Base-by-base conservation (phyloP, 2,113 vertebrate species). In the Phrynosoma blainvillii region DNA sequence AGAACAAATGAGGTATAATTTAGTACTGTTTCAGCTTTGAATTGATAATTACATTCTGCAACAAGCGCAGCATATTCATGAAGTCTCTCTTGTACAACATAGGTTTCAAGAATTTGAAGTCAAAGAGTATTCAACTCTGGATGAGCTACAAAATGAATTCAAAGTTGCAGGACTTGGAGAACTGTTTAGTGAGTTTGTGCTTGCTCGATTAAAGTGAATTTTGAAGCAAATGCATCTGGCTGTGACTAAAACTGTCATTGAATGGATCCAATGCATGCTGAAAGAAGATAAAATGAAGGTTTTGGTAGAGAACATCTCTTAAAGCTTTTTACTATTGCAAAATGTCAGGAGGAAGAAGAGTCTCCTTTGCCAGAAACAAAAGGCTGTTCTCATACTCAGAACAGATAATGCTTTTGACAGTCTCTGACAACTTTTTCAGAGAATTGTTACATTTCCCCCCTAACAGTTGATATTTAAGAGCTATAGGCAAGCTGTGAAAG, bases 61-160 rank as follows among this genome's bases (percentile, higher is more conserved):
- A 95, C 94, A 96, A 90, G 95, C 89, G 83, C 79, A 76, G 90
- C 92, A 94, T 91, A 91, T 95, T 96, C 94, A 95, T 93, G 93
- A 84, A 94, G 59, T 92, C 92, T 96, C 77, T 80, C 85, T 95
- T 91, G 91, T 94, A 84, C 93, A 90, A 93, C 94, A 76, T 92
- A 98, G 98, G 96, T 97, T 98, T 93, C 90, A 96, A 92, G 90
- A 66, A 1, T 98, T 98, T 95, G 97, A 98, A 97, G 96, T 98
- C 92, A 97, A 96, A 95, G 97, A 98, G 93, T 97, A 95, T 95
- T 96, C 96, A 88, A 94, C 95, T 12, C 70, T 89, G 75, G 95
- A 96, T 82, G 97, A 97, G n/a, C 92, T 98, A 87, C 97, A 95
- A 95, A 96, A 93, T 87, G 97, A 98, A 92, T 98, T 98, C 95